These are phyloP conservation scores for Drosophila macrospina DNA, from an alignment of 2,888 invertebrate species.

Conservation along the genomic window DNA sequence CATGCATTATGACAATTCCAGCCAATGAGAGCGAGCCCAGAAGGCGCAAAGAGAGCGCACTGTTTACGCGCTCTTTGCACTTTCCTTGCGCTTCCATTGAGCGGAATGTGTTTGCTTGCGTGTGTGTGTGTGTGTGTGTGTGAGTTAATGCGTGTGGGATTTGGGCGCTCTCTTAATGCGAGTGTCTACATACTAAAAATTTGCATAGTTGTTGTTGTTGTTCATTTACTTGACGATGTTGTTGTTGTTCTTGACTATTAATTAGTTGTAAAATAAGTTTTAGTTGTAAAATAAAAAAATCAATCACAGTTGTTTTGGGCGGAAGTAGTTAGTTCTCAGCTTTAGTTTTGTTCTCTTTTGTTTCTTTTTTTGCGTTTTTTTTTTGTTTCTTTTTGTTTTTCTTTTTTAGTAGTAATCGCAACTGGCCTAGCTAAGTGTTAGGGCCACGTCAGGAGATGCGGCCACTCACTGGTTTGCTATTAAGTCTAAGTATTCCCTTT, in stretches of 20 bases:
- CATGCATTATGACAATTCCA: not conserved
- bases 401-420: constrained; percentile 45
- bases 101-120: constrained; percentile 12
- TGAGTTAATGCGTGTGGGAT: constrained; percentile 27
- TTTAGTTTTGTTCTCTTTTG: constrained; percentile 22
- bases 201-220: constrained; percentile 74
- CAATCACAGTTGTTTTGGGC: constrained; percentile 85
- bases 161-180: constrained; percentile 49
- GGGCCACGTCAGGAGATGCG: too few species aligned
- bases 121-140: constrained; percentile 32
- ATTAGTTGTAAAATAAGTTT: constrained; percentile 62
- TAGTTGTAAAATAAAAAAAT: constrained; percentile 70
- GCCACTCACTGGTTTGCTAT: constrained; percentile 35
- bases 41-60: constrained; percentile 8
- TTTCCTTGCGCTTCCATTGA: constrained; percentile 16
- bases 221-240: constrained; percentile 38
- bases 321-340: constrained; percentile 78
- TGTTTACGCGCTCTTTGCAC: constrained; percentile 14
- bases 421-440: too few species aligned
- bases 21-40: constrained; percentile 1
- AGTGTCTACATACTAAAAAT: constrained; percentile 63
- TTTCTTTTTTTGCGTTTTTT: constrained; percentile 25
- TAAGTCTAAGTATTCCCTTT: constrained; percentile 42
- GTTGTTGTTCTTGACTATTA: constrained; percentile 60
- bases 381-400: constrained; percentile 5